Evolutionary conservation across 2,113 vertebrate genomes (phyloP).

Genomic region (Microcebus tavaratra): DNA sequence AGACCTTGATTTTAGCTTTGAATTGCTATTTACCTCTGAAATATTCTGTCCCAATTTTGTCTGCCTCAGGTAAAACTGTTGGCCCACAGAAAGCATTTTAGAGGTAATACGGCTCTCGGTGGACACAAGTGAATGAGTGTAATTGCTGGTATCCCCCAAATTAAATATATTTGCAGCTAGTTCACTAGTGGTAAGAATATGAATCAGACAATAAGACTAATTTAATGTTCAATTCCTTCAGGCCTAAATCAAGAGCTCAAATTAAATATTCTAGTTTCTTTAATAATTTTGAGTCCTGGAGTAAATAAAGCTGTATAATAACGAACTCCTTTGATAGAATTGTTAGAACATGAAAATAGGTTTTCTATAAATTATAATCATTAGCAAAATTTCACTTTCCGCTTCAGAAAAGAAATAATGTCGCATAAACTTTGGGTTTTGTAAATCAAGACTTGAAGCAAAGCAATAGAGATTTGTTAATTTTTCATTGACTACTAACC

Average conservation of each 20-base stretch:
- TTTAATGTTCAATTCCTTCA: slow-evolving; percentile 20
- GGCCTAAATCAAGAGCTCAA: neutral
- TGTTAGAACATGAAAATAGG: neutral
- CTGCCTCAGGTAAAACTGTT: slow-evolving; percentile 18
- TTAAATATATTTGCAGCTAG: slow-evolving; percentile 18
- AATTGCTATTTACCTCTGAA: slow-evolving; percentile 41
- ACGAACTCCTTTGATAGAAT: neutral
- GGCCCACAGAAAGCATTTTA: neutral
- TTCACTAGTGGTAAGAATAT: slow-evolving; percentile 24
- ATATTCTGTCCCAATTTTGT: neutral
- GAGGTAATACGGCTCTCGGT: neutral
- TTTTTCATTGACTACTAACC: neutral
- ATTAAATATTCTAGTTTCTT: slow-evolving; percentile 16
- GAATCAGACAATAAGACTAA: slow-evolving; percentile 13
- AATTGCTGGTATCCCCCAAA: neutral
- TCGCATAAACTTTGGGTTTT: neutral
- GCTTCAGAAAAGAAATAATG: neutral
- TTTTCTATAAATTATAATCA: neutral
- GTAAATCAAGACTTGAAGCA: neutral
- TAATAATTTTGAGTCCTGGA: neutral
- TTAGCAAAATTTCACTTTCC: neutral
- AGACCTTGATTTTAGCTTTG: neutral
- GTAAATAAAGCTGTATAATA: neutral
- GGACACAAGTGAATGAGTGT: neutral
- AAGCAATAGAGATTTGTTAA: neutral